phyloP scores from a whole-genome alignment of 2,888 invertebrate species.

The Oscheius sp. region DNA sequence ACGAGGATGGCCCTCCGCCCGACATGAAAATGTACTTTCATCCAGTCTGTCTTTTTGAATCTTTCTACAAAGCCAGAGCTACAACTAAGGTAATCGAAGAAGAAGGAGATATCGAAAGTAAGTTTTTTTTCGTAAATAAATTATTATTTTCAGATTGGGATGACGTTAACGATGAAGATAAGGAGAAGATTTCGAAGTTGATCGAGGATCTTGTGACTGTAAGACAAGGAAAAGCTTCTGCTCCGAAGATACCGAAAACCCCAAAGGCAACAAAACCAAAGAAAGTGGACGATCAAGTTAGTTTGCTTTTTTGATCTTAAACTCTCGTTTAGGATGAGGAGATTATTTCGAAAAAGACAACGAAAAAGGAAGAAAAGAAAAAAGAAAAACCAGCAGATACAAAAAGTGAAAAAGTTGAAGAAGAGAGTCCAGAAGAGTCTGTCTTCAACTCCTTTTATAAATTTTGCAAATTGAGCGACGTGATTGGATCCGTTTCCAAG shows the following conservation, averaged over 20 bases:
- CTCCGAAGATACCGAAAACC: neutral
- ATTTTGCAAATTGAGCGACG: slow-evolving; percentile 54
- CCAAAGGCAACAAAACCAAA: neutral
- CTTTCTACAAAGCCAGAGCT: slow-evolving; percentile 81
- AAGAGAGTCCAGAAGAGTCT: slow-evolving; percentile 36
- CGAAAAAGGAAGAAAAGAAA: slow-evolving; percentile 28
- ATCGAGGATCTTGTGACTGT: slow-evolving; percentile 50
- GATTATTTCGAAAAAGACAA: too few species aligned
- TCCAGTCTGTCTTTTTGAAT: slow-evolving; percentile 80
- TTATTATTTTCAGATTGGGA: slow-evolving; percentile 29
- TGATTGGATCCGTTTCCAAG: slow-evolving; percentile 38
- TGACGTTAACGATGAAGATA: slow-evolving; percentile 36
- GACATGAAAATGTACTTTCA: slow-evolving; percentile 78
- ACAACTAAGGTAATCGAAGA: slow-evolving; percentile 84
- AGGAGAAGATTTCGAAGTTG: slow-evolving; percentile 40
- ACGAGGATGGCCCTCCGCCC: slow-evolving; percentile 72
- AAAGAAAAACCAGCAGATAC: neutral
- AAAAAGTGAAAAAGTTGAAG: too few species aligned
- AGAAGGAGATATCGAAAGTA: slow-evolving; percentile 78
- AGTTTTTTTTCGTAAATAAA: neutral
- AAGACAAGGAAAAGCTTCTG: slow-evolving; percentile 31
- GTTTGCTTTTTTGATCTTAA: too few species aligned
- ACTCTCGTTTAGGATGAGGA: too few species aligned
- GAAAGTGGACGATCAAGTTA: slow-evolving; percentile 22
- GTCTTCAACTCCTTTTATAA: slow-evolving; percentile 47